phyloP scores from a whole-genome alignment of 2,797 vertebrate genomes.

The Gymnoscopelus microlampas region DNA sequence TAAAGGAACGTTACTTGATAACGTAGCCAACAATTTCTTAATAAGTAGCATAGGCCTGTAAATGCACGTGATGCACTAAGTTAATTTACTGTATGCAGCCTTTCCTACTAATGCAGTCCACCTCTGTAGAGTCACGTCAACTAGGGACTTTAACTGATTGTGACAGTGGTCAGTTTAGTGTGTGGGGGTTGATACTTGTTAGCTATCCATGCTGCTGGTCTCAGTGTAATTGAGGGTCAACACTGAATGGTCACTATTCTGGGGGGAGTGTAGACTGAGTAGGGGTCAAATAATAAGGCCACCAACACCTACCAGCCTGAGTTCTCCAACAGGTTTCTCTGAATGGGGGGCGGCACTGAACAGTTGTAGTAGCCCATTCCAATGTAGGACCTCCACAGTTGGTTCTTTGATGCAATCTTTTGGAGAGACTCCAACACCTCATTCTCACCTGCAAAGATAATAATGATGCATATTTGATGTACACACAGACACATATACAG shows the following conservation, averaged over 20 bases:
- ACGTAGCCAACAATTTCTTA: conserved; percentile 14
- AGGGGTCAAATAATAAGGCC: too few species aligned
- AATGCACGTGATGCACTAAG: conserved; percentile 8
- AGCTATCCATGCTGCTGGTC: neutral
- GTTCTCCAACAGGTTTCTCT: conserved; percentile 95
- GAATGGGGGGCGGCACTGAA: conserved; percentile 90
- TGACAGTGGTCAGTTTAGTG: too few species aligned
- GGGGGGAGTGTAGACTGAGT: neutral
- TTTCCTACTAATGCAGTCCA: neutral
- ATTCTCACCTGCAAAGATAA: conserved; percentile 89
- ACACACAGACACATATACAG: neutral
- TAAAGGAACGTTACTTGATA: conserved; percentile 19
- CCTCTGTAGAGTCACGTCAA: neutral
- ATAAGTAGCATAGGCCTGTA: conserved; percentile 25
- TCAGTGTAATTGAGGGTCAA: neutral
- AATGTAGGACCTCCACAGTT: conserved; percentile 96
- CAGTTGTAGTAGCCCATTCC: conserved; percentile 99
- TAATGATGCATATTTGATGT: neutral
- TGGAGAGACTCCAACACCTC: conserved; percentile 90
- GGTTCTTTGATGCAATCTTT: conserved; percentile 91
- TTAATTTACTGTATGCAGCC: neutral
- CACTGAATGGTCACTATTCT: neutral
- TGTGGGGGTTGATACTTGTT: neutral
- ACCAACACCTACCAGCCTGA: conserved; percentile 94
- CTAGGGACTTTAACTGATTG: too few species aligned